Evolutionary conservation across 2,888 invertebrate genomes (phyloP).

Genomic region (Diarsia dahlii): DNA sequence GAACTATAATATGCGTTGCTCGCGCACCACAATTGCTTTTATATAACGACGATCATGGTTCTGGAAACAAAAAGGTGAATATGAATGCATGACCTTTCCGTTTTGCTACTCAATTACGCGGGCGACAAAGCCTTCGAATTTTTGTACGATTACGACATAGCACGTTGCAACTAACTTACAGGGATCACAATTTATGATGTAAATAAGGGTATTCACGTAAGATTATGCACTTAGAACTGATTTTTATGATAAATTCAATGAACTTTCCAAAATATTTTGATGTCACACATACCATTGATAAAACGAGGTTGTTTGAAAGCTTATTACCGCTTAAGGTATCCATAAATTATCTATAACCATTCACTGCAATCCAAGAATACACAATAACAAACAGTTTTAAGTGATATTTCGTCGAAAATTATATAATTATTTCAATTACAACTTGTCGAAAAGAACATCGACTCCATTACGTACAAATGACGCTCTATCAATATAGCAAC

Average conservation of each 20-base stretch:
- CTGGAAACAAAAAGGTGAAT: slow-evolving; percentile 86
- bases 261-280: slow-evolving; percentile 91
- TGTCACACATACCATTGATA: slow-evolving; percentile 90
- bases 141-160: slow-evolving; percentile 61
- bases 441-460: slow-evolving; percentile 85
- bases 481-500: slow-evolving; percentile 89
- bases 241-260: slow-evolving; percentile 74
- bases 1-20: slow-evolving; percentile 63
- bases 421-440: slow-evolving; percentile 79
- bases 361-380: slow-evolving; percentile 83
- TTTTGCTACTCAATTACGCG: slow-evolving; percentile 90
- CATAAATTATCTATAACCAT: slow-evolving; percentile 79
- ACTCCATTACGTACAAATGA: slow-evolving; percentile 93
- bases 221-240: slow-evolving; percentile 60
- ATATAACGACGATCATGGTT: slow-evolving; percentile 73
- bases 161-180: slow-evolving; percentile 35
- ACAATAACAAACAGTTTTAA: slow-evolving; percentile 78
- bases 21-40: slow-evolving; percentile 64
- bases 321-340: slow-evolving; percentile 77
- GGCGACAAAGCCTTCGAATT: slow-evolving; percentile 86
- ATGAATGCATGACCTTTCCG: slow-evolving; percentile 90
- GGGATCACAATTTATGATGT: slow-evolving; percentile 49
- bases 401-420: slow-evolving; percentile 80
- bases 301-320: slow-evolving; percentile 84
- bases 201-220: slow-evolving; percentile 57